Conservation (phyloP, 2,797 vertebrate genomes). For the Esox lucius region DNA sequence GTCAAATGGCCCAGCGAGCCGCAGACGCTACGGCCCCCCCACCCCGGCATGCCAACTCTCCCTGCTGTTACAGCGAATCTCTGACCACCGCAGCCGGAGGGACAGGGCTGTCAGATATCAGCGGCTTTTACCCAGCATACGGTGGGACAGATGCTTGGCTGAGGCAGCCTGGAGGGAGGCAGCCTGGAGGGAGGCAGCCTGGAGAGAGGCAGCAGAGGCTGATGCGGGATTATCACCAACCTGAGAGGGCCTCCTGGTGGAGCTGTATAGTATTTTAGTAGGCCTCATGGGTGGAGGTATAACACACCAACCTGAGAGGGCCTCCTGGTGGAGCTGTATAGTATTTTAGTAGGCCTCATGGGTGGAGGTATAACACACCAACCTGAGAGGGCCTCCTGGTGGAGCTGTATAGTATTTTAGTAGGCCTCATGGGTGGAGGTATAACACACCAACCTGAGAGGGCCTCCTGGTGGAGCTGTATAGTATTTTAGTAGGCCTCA, state of each 20-base stretch:
- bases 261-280: constrained; percentile 21
- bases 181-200: too few relatives aligned
- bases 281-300: constrained; percentile 10
- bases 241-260: constrained; percentile 25
- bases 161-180: too few relatives aligned
- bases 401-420: background rate
- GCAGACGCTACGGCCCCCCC: too few relatives aligned
- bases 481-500: background rate
- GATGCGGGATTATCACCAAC: background rate
- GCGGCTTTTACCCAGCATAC: too few relatives aligned
- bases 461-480: background rate
- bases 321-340: constrained; percentile 15
- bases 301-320: background rate
- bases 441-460: background rate
- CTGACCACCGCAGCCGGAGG: too few relatives aligned
- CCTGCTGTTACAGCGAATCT: too few relatives aligned
- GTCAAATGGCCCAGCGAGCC: too few relatives aligned
- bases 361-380: background rate
- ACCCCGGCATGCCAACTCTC: too few relatives aligned
- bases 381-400: constrained; percentile 10
- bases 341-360: background rate
- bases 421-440: background rate
- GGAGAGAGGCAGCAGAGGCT: too few relatives aligned
- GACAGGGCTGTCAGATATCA: too few relatives aligned
- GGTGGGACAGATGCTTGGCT: too few relatives aligned